A percentile compares a stretch with the other conserved stretches of the same genome.
Evolutionary conservation across 2,113 vertebrate genomes (phyloP).

Genomic region (Sialia sialis): DNA sequence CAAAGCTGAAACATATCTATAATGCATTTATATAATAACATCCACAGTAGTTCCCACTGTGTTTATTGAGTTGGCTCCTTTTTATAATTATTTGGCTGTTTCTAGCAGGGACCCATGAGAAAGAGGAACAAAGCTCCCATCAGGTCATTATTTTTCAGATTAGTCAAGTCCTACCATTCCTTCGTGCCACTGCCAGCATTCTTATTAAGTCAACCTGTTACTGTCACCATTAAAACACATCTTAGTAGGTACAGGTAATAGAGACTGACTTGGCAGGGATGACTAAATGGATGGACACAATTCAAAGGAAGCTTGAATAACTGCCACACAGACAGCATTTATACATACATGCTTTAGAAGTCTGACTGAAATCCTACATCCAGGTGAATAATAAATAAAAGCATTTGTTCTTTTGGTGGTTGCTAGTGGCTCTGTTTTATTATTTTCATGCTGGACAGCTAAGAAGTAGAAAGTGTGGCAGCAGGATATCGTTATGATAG

Average conservation of each 20-base stretch:
- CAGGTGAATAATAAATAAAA: constrained; percentile 58
- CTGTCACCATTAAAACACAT: background rate
- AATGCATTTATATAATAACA: constrained; percentile 3
- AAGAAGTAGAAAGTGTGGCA: constrained; percentile 3
- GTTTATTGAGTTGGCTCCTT: constrained; percentile 2
- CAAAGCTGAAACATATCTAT: background rate
- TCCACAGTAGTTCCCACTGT: background rate
- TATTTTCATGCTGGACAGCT: background rate
- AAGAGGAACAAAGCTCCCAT: constrained; percentile 18
- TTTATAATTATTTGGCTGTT: constrained; percentile 25
- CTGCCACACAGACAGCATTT: background rate
- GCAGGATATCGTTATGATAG: constrained; percentile 25
- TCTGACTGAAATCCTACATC: constrained; percentile 6
- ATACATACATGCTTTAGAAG: background rate
- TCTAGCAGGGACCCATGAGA: background rate
- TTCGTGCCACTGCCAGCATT: constrained; percentile 2
- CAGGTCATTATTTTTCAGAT: constrained; percentile 1
- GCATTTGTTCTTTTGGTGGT: constrained; percentile 39
- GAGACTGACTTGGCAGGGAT: constrained; percentile 10
- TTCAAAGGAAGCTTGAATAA: constrained; percentile 36
- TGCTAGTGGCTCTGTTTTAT: constrained; percentile 23
- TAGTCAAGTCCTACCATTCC: constrained; percentile 15
- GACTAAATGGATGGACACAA: background rate
- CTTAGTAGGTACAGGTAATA: background rate
- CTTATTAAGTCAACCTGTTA: constrained; percentile 12